These are phyloP conservation scores for Hydroisotoma schaefferi DNA, from an alignment of 2,888 invertebrate species.

Conservation along the genomic window DNA sequence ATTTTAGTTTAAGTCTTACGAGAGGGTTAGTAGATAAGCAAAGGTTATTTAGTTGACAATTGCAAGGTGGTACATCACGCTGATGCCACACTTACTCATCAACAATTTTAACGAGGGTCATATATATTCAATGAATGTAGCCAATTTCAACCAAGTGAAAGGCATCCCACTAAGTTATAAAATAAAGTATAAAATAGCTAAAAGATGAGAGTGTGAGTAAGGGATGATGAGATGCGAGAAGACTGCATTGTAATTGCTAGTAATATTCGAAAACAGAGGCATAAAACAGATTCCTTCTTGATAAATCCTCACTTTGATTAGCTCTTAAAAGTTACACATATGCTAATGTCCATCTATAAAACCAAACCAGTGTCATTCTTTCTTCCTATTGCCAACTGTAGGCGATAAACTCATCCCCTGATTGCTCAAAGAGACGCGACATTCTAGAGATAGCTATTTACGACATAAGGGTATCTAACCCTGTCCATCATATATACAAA, in stretches of 20 bases:
- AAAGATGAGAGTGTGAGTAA: not conserved
- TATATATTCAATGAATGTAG: conserved; percentile 1
- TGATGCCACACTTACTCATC: not conserved
- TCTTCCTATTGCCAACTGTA: too few relatives aligned
- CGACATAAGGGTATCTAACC: too few relatives aligned
- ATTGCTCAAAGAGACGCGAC: too few relatives aligned
- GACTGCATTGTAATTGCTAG: too few relatives aligned
- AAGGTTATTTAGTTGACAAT: not conserved
- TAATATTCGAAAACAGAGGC: too few relatives aligned
- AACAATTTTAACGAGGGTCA: not conserved
- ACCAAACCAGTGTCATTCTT: too few relatives aligned
- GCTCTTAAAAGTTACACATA: not conserved
- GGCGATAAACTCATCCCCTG: too few relatives aligned
- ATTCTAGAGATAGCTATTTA: too few relatives aligned
- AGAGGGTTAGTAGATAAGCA: not conserved
- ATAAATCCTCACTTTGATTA: not conserved
- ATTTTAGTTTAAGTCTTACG: too few relatives aligned
- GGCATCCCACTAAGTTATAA: not conserved
- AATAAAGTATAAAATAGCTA: not conserved
- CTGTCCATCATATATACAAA: too few relatives aligned
- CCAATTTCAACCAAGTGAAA: not conserved
- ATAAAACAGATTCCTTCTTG: not conserved
- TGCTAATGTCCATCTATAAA: too few relatives aligned
- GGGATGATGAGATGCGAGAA: too few relatives aligned
- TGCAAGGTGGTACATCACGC: not conserved